These are phyloP conservation scores for Hassar affinis DNA, from an alignment of 2,113 vertebrate species.

Conservation along the genomic window DNA sequence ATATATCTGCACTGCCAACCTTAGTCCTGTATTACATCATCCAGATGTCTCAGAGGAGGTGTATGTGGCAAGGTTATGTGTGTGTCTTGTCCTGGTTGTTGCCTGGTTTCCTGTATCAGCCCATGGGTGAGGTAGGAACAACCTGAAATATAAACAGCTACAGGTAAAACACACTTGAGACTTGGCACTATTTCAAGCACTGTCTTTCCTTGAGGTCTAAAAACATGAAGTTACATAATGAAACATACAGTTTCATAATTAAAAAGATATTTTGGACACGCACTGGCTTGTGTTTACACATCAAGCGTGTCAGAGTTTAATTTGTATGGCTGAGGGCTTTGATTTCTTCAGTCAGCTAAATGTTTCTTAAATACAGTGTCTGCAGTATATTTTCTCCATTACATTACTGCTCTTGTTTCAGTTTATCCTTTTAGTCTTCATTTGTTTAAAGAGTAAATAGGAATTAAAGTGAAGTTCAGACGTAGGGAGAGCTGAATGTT, in stretches of 20 bases:
- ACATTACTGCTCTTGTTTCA: background rate
- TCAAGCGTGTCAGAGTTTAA: background rate
- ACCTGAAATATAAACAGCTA: conserved; percentile 7
- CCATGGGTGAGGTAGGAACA: background rate
- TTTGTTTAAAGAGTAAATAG: background rate
- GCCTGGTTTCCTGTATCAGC: background rate
- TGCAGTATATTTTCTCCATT: background rate
- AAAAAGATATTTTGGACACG: background rate
- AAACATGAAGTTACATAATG: background rate
- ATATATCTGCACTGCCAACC: background rate
- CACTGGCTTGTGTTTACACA: background rate
- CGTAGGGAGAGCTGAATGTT: background rate
- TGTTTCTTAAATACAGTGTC: background rate
- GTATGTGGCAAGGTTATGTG: background rate
- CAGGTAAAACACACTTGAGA: background rate
- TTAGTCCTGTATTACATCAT: background rate
- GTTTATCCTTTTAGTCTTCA: background rate
- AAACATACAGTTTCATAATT: too few relatives aligned
- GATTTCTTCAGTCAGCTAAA: background rate
- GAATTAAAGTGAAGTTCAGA: background rate
- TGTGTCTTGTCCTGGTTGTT: conserved; percentile 3
- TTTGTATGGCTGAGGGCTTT: background rate
- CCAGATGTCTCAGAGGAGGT: background rate
- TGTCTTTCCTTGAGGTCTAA: background rate
- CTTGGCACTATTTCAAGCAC: background rate